Evolutionary conservation across 2,888 invertebrate genomes (phyloP).

Genomic region (Drosophila antonietae): DNA sequence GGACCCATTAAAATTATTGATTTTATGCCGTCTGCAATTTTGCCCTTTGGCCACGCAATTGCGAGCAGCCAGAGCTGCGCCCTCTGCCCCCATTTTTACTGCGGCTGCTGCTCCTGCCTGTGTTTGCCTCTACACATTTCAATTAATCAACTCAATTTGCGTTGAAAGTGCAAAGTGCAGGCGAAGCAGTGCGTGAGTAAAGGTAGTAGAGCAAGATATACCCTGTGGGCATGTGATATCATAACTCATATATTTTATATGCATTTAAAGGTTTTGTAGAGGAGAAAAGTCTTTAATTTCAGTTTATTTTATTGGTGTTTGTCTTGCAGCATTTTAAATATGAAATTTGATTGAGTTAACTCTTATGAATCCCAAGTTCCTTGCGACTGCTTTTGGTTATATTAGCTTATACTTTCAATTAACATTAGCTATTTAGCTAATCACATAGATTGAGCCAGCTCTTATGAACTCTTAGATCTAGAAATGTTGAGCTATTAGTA

Average conservation of each 20-base stretch:
- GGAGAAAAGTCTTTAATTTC: background rate
- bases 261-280: background rate
- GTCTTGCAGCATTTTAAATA: too few relatives aligned
- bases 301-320: background rate
- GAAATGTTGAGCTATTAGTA: background rate
- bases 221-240: background rate
- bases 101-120: background rate
- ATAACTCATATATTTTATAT: background rate
- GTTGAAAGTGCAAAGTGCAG: constrained; percentile 62
- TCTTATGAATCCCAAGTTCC: background rate
- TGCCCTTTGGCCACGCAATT: constrained; percentile 74
- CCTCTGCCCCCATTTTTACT: background rate
- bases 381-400: background rate
- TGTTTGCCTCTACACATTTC: constrained; percentile 56
- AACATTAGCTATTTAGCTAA: too few relatives aligned
- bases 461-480: background rate
- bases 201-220: background rate
- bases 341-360: background rate
- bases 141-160: constrained; percentile 79
- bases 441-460: too few relatives aligned
- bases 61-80: constrained; percentile 17
- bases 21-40: constrained; percentile 78
- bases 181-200: background rate
- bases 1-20: constrained; percentile 73
- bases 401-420: too few relatives aligned